Evolutionary conservation across 2,888 invertebrate species (phyloP).

Genomic region (Ernsta delagoae): DNA sequence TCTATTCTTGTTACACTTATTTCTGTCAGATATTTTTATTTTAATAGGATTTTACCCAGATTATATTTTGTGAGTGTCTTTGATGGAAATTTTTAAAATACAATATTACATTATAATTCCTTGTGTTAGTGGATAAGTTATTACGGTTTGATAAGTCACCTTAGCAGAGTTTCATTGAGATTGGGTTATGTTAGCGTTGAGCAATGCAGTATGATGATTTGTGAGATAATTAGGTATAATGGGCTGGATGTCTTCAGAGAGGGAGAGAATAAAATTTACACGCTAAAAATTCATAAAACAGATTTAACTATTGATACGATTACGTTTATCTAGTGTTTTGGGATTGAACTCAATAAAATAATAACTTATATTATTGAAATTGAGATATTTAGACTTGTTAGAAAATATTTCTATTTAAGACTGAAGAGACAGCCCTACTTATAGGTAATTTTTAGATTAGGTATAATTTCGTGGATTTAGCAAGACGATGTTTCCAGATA

Average conservation of each 20-base stretch:
- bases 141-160: constrained; percentile 38
- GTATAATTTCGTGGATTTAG: constrained; percentile 56
- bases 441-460: constrained; percentile 41
- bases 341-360: neutral
- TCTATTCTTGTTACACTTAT: constrained; percentile 47
- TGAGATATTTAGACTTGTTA: constrained; percentile 1
- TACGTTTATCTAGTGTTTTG: neutral
- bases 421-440: constrained; percentile 35
- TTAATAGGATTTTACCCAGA: constrained; percentile 54
- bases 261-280: no score
- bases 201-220: constrained; percentile 1
- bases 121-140: constrained; percentile 22
- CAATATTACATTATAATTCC: constrained; percentile 49
- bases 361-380: neutral
- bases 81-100: constrained; percentile 53
- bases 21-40: constrained; percentile 54
- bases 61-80: constrained; percentile 50
- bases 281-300: no score
- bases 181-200: constrained; percentile 25
- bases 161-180: constrained; percentile 16
- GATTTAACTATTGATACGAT: neutral
- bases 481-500: constrained; percentile 32
- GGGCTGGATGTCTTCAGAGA: constrained; percentile 23
- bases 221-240: neutral
- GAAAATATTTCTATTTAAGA: constrained; percentile 12